These are phyloP conservation scores for Gambelia wislizenii DNA, from an alignment of 2,797 vertebrate genomes.

Conservation along the genomic window DNA sequence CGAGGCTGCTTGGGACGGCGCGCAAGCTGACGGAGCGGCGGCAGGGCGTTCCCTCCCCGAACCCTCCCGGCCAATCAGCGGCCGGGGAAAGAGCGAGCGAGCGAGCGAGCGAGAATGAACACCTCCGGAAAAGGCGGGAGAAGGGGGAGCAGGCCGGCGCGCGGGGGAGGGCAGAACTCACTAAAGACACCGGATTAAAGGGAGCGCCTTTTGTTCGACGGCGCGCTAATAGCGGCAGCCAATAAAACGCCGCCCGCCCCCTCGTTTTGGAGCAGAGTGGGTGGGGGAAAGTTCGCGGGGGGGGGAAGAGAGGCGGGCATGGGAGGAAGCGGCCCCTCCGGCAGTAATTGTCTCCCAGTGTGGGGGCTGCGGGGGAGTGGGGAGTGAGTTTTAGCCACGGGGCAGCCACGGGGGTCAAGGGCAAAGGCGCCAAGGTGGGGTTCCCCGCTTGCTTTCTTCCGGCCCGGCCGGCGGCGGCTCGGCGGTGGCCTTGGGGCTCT, in stretches of 20 bases:
- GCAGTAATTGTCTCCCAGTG: neutral
- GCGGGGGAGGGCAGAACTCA: slow-evolving; percentile 25
- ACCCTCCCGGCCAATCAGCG: slow-evolving; percentile 92
- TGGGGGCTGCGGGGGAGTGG: neutral
- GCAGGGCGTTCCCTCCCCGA: slow-evolving; percentile 89
- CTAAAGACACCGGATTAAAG: slow-evolving; percentile 58
- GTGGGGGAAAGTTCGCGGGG: neutral
- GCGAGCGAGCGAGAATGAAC: slow-evolving; percentile 35
- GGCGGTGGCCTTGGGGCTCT: neutral
- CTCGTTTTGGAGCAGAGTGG: slow-evolving; percentile 42
- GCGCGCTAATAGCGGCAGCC: slow-evolving; percentile 51
- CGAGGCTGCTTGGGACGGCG: slow-evolving; percentile 90
- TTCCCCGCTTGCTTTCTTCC: neutral
- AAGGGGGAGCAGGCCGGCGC: slow-evolving; percentile 34
- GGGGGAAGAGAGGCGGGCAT: neutral
- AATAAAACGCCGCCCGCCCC: slow-evolving; percentile 53
- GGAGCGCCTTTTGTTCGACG: slow-evolving; percentile 63
- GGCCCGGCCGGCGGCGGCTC: neutral
- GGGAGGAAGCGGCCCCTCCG: neutral
- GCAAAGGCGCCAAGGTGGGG: neutral
- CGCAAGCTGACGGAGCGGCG: slow-evolving; percentile 95
- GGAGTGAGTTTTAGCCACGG: slow-evolving; percentile 27
- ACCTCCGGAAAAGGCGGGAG: slow-evolving; percentile 48
- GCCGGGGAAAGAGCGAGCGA: slow-evolving; percentile 22
- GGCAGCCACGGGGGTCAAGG: slow-evolving; percentile 6